Evolutionary conservation across 1,140 invertebrate species (phyloP), one percentile per base, ranked within the genome.

Genomic region (Sipha flava): DNA sequence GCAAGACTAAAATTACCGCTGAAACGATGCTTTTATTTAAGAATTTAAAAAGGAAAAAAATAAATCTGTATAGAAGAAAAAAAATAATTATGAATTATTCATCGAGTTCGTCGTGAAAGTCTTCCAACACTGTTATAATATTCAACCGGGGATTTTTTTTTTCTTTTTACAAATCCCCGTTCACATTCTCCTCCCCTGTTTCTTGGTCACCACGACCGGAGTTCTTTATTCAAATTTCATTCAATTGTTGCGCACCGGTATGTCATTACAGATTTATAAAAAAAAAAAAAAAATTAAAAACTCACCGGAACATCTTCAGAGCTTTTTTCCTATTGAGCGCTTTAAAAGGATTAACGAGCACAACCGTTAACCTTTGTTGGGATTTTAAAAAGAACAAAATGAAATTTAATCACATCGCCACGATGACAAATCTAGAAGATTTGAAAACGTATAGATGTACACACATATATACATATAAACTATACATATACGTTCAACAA

Each of bases 271-370:
- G 29, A 75, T 52, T 54, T 52, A 31, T 54, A 54, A 23, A 31
- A 6, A 16, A 59, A 29, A 3, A 64, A 21, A 49, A 37, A 73
- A 52, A 73, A 34, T 52, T 54, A 31, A 75, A 75, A 37, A 31
- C 16, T 29, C 29, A 26, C 18, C n/a, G 31, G 49, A 59, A 77
- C 34, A 43, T 77, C 73, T 57, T 77, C 43, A 40, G 18, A 29
- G 16, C 21, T 26, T 77, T 75, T 73, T 75, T 23, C 52, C 34
- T n/a, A 43, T 37, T 29, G 34, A 29, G 3, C 21, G 49, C 16
- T 77, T 40, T 52, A 75, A 75, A 77, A 77, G 73, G 73, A 54
- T 77, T 77, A 59, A 59, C 21, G 73, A 57, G 52, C 23, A 34
- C 40, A 43, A 6, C 43, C 66, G 40, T 70, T 70, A 45, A 1